A percentile compares a stretch with the other conserved stretches of the same genome.
Conservation (phyloP, 2,888 invertebrate genomes). For the Melinaea menophilus region DNA sequence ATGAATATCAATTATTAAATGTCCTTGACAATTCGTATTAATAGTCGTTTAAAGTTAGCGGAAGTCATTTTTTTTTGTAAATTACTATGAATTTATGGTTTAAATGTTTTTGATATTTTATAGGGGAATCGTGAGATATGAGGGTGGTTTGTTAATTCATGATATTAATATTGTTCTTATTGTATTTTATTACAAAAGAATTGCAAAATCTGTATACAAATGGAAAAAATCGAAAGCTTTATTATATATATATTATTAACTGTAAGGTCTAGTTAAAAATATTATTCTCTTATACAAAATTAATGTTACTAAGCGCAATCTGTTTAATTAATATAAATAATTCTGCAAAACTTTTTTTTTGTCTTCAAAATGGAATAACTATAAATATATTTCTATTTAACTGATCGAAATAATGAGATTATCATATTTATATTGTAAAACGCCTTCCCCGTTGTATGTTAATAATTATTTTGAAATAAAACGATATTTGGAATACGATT, state of each 20-base stretch:
- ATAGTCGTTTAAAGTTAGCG: constrained; percentile 16
- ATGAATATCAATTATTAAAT: background rate
- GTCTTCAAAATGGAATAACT: too few species aligned
- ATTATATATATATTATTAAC: background rate
- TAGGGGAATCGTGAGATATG: constrained; percentile 19
- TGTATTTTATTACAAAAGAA: background rate
- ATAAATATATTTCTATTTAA: too few species aligned
- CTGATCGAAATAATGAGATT: too few species aligned
- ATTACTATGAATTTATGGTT: constrained; percentile 23
- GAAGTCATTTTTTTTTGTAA: constrained; percentile 25
- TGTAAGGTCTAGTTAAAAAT: too few species aligned
- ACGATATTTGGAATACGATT: constrained; percentile 46
- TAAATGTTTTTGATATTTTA: constrained; percentile 16
- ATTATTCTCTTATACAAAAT: too few species aligned
- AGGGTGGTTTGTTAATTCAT: background rate
- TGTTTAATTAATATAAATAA: too few species aligned
- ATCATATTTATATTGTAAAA: too few species aligned
- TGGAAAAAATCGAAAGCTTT: background rate
- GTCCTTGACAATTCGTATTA: constrained; percentile 24
- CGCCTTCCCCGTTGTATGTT: background rate
- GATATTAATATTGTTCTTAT: background rate
- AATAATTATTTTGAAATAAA: constrained; percentile 27
- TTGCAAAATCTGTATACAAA: background rate
- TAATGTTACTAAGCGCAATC: too few species aligned
- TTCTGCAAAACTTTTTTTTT: too few species aligned